These are phyloP conservation scores for Columba livia DNA, from an alignment of 2,113 vertebrate genomes.

Conservation along the genomic window DNA sequence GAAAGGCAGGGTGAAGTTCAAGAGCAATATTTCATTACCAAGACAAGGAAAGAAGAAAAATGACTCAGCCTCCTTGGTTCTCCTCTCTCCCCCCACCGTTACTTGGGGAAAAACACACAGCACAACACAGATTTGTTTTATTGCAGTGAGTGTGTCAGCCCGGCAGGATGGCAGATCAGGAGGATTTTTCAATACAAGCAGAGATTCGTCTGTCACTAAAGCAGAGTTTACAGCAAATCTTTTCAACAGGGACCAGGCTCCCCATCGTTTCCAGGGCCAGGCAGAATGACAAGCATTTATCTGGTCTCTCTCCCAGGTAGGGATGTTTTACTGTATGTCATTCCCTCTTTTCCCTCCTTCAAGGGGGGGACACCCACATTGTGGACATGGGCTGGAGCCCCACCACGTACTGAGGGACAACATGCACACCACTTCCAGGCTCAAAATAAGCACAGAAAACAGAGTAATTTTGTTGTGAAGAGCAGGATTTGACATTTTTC, in stretches of 20 bases:
- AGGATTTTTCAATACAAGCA: background rate
- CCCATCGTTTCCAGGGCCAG: background rate
- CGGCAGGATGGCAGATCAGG: background rate
- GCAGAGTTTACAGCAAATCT: background rate
- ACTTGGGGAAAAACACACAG: background rate
- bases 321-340: accelerated
- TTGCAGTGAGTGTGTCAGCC: background rate
- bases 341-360: background rate
- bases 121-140: background rate
- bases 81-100: background rate
- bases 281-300: background rate
- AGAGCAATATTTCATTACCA: conserved; percentile 19
- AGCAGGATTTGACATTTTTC: background rate
- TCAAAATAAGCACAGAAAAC: background rate
- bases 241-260: background rate
- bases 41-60: conserved; percentile 32
- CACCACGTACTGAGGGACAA: background rate
- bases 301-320: background rate
- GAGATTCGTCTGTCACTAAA: background rate
- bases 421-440: accelerated
- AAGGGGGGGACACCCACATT: accelerated
- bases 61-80: background rate
- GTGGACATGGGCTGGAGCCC: background rate
- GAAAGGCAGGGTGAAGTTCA: conserved; percentile 24
- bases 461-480: background rate